Evolutionary conservation across 2,113 vertebrate genomes (phyloP).

Genomic region (Prinia subflava): DNA sequence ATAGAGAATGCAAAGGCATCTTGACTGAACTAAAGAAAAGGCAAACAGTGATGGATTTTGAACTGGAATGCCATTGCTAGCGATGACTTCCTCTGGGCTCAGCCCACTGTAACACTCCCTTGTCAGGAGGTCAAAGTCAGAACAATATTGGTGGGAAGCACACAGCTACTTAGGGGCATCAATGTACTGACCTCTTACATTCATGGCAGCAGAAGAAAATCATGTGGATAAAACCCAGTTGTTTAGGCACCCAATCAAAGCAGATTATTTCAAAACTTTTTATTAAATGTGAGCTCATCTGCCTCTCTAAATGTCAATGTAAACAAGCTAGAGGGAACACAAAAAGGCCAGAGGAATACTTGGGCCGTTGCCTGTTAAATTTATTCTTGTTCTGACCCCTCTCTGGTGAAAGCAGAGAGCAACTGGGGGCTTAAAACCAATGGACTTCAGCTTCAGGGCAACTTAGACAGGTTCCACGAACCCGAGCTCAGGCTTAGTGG

Average conservation of each 20-base stretch:
- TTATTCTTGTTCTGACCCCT: not conserved
- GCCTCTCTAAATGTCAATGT: slow-evolving; percentile 12
- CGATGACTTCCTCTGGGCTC: not conserved
- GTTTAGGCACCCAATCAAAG: not conserved
- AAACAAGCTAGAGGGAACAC: slow-evolving; percentile 11
- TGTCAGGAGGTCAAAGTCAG: slow-evolving; percentile 1
- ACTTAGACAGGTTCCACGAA: not conserved
- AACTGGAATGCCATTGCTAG: not conserved
- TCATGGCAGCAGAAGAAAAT: not conserved
- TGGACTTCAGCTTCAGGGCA: not conserved
- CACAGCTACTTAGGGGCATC: not conserved
- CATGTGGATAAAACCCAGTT: not conserved
- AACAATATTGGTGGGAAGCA: slow-evolving; percentile 40
- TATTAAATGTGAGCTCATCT: slow-evolving; percentile 19
- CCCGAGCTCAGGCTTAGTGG: slow-evolving; percentile 2
- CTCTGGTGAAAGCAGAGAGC: slow-evolving; percentile 10
- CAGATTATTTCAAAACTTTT: not conserved
- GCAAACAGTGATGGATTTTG: not conserved
- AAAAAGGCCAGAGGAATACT: slow-evolving; percentile 21
- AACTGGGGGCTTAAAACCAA: not conserved
- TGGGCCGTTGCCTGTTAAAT: not conserved
- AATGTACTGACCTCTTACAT: not conserved
- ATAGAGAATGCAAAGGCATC: not conserved
- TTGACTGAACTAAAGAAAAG: not conserved
- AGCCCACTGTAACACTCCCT: not conserved